Percentiles rank a stretch among this genome's conserved stretches.
These are phyloP conservation scores for Sterna hirundo DNA, from an alignment of 2,113 vertebrate species.

Conservation along the genomic window DNA sequence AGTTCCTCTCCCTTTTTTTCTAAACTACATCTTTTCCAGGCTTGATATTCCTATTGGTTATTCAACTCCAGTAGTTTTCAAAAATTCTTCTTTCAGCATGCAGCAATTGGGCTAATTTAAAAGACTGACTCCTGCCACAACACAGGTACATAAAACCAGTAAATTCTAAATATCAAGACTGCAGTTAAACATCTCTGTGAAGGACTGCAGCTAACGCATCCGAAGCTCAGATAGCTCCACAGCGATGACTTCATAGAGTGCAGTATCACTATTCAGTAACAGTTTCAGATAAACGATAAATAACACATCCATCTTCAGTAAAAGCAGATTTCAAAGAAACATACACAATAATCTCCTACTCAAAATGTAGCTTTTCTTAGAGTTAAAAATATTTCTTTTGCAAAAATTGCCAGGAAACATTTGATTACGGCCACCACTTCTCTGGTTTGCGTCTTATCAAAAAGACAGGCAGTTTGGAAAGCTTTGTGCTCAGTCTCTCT, in stretches of 20 bases:
- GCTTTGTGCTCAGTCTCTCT: background rate
- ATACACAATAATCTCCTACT: background rate
- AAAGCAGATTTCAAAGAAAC: conserved; percentile 4
- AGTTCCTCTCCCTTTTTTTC: conserved; percentile 28
- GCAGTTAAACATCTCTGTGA: background rate
- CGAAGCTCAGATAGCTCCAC: background rate
- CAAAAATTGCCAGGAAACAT: conserved; percentile 11
- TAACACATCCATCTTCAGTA: background rate
- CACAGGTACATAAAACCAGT: background rate
- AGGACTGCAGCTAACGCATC: background rate
- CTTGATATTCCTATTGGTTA: background rate
- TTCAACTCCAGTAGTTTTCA: background rate
- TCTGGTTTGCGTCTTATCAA: conserved; percentile 22
- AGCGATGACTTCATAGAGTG: fast-evolving
- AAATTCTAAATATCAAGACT: background rate
- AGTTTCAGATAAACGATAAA: background rate
- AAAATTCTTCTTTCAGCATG: background rate
- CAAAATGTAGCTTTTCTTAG: background rate
- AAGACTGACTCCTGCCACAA: background rate
- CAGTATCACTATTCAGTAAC: background rate
- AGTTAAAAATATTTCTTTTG: background rate
- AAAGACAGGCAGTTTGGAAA: background rate
- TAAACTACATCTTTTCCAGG: conserved; percentile 1
- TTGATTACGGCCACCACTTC: background rate
- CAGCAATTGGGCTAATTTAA: background rate